These are phyloP conservation scores for Phyllostomus hastatus DNA, from an alignment of 2,113 vertebrate genomes.

Conservation along the genomic window DNA sequence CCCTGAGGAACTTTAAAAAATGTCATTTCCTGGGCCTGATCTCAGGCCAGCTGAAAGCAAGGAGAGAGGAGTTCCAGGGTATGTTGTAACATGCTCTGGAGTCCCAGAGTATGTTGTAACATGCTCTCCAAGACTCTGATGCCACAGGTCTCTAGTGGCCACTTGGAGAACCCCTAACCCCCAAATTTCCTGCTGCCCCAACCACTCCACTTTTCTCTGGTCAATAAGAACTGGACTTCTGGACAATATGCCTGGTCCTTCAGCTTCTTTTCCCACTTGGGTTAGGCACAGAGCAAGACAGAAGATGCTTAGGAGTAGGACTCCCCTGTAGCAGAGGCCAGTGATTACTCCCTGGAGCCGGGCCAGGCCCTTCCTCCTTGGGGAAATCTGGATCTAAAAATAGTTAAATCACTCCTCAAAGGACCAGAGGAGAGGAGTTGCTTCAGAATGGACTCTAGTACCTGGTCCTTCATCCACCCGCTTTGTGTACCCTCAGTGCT, in stretches of 20 bases:
- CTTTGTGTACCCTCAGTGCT: no score
- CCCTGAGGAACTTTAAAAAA: background rate
- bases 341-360: background rate
- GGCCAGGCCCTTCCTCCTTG: background rate
- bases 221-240: background rate
- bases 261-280: background rate
- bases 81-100: background rate
- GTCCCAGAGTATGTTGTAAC: background rate
- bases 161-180: background rate
- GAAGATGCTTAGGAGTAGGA: background rate
- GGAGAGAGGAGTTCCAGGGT: background rate
- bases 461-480: background rate
- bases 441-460: background rate
- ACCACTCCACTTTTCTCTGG: background rate
- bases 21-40: background rate
- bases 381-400: background rate
- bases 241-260: background rate
- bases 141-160: background rate
- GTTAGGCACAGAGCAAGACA: background rate
- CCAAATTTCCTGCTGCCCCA: background rate
- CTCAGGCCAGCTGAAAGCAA: background rate
- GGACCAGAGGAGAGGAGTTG: background rate
- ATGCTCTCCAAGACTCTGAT: background rate
- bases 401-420: background rate
- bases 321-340: background rate